Conservation (phyloP, 2,888 invertebrate genomes). For the Erannis defoliaria region DNA sequence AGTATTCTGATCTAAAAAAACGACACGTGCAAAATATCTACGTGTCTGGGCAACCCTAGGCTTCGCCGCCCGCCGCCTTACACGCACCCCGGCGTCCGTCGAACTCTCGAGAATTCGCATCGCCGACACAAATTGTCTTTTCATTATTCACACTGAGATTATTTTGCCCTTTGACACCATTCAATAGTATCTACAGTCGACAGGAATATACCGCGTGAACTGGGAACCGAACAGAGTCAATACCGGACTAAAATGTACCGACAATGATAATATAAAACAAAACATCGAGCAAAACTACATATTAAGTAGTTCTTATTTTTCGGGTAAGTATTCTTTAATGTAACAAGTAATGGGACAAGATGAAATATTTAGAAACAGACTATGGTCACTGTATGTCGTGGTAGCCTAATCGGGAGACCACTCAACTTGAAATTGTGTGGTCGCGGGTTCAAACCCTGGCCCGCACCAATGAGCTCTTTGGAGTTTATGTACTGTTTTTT, state of each 20-base stretch:
- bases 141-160: slow-evolving; percentile 81
- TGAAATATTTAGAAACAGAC: no score
- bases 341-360: no score
- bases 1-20: not conserved
- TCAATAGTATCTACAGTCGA: slow-evolving; percentile 40
- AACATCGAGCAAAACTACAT: not conserved
- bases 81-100: slow-evolving; percentile 69
- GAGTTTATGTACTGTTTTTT: no score
- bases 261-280: not conserved
- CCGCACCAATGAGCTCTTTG: no score
- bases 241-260: not conserved
- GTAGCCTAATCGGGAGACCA: no score
- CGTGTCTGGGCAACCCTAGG: slow-evolving; percentile 28
- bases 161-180: slow-evolving; percentile 70
- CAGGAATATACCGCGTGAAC: slow-evolving; percentile 23
- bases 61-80: slow-evolving; percentile 45
- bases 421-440: no score
- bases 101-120: slow-evolving; percentile 75
- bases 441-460: no score
- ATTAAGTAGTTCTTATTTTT: no score
- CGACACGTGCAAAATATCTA: not conserved
- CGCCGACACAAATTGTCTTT: slow-evolving; percentile 81
- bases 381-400: no score
- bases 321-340: no score
- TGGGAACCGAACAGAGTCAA: slow-evolving; percentile 2